Evolutionary conservation across 2,888 invertebrate species (phyloP).

Genomic region (Macropis europaea): DNA sequence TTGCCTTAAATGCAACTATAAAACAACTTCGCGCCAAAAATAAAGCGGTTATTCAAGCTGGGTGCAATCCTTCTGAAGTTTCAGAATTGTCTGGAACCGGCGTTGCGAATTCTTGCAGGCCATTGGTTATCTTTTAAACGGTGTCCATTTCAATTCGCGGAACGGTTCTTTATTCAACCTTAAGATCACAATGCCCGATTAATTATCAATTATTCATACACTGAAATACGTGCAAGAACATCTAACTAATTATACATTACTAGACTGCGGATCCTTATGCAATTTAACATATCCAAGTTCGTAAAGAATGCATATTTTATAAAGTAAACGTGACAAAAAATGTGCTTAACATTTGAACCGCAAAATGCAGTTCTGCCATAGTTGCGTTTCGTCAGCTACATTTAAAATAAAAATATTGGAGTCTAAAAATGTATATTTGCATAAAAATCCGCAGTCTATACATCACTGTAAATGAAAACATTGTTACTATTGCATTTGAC

Average conservation of each 20-base stretch:
- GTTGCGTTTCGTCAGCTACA: no score
- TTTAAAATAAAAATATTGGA: no score
- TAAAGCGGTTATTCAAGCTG: conserved; percentile 39
- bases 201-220: neutral
- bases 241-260: neutral
- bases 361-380: no score
- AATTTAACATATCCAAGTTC: neutral
- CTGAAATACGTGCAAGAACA: neutral
- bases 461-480: no score
- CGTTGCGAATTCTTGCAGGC: neutral
- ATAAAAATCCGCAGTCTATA: no score
- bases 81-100: conserved; percentile 3
- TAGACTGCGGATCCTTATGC: no score
- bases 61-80: conserved; percentile 13
- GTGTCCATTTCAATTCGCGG: neutral
- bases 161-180: neutral
- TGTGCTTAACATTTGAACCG: no score
- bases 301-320: no score
- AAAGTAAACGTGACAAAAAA: no score
- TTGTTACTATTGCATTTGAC: no score
- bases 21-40: conserved; percentile 63
- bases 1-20: conserved; percentile 11
- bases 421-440: no score
- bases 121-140: conserved; percentile 11
- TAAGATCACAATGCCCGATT: no score